phyloP scores from a whole-genome alignment of 2,888 invertebrate species.

The Dicranocentrus wangi region DNA sequence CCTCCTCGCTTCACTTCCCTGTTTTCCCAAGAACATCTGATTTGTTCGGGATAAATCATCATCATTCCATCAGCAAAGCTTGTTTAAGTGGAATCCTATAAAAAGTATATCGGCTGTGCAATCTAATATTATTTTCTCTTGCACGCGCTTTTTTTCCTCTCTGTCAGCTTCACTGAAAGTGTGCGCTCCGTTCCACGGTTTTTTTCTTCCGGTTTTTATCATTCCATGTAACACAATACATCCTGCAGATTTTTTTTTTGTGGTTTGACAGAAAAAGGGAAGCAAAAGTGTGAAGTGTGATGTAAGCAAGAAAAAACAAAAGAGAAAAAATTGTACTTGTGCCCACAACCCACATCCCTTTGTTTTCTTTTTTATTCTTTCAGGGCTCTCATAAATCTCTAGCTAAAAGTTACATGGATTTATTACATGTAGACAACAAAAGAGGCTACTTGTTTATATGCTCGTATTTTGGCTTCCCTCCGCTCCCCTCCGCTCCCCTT shows the following conservation, averaged over 20 bases:
- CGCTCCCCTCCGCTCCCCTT: no score
- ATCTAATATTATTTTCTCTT: not conserved
- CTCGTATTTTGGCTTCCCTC: not conserved
- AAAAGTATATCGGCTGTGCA: not conserved
- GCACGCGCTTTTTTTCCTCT: not conserved
- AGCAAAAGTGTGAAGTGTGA: slow-evolving; percentile 18
- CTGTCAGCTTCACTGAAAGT: not conserved
- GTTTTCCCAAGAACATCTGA: not conserved
- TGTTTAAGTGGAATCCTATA: not conserved
- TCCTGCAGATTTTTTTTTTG: not conserved
- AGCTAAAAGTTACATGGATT: slow-evolving; percentile 16
- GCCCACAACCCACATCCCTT: not conserved
- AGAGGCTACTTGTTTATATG: slow-evolving; percentile 10
- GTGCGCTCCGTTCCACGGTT: no score
- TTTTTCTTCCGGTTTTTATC: not conserved
- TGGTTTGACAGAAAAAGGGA: not conserved
- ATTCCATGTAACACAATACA: not conserved
- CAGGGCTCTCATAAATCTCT: slow-evolving; percentile 9
- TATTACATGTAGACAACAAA: slow-evolving; percentile 15
- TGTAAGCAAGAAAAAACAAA: not conserved
- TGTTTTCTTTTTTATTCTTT: not conserved
- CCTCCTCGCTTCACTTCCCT: no score
- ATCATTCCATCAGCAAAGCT: not conserved
- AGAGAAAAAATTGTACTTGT: not conserved
- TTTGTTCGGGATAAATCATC: slow-evolving; percentile 14